phyloP scores from a whole-genome alignment of 2,797 vertebrate genomes.

The Ceryle rudis region DNA sequence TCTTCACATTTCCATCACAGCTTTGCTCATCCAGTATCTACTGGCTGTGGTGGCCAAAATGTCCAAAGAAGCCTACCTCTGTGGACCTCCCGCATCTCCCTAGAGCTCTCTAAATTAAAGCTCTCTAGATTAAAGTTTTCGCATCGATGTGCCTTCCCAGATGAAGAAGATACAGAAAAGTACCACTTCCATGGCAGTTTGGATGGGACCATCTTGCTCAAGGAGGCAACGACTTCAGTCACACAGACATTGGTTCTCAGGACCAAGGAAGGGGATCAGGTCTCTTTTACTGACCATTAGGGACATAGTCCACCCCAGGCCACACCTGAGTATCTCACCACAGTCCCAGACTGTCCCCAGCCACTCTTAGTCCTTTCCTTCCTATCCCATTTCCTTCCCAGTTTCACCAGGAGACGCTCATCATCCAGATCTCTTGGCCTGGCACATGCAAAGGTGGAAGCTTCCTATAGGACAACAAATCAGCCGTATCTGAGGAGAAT shows the following conservation, averaged over 20 bases:
- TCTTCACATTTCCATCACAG: background rate
- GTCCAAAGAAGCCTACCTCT: background rate
- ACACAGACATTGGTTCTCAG: accelerated
- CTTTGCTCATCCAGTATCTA: background rate
- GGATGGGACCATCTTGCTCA: background rate
- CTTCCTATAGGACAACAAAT: background rate
- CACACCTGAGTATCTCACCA: background rate
- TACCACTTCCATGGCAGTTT: background rate
- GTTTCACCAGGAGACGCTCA: background rate
- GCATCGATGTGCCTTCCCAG: background rate
- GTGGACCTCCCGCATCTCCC: background rate
- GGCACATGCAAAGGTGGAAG: background rate
- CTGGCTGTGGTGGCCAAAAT: background rate
- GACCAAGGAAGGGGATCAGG: background rate
- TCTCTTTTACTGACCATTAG: background rate
- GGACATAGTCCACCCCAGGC: background rate
- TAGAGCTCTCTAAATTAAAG: background rate
- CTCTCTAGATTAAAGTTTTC: background rate
- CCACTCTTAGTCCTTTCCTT: background rate
- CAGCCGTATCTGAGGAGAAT: accelerated
- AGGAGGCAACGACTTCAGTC: background rate
- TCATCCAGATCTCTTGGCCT: background rate
- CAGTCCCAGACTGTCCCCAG: background rate
- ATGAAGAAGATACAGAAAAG: background rate
- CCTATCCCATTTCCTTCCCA: background rate